phyloP scores from a whole-genome alignment of 2,113 vertebrate genomes.

The Halcyon senegalensis region DNA sequence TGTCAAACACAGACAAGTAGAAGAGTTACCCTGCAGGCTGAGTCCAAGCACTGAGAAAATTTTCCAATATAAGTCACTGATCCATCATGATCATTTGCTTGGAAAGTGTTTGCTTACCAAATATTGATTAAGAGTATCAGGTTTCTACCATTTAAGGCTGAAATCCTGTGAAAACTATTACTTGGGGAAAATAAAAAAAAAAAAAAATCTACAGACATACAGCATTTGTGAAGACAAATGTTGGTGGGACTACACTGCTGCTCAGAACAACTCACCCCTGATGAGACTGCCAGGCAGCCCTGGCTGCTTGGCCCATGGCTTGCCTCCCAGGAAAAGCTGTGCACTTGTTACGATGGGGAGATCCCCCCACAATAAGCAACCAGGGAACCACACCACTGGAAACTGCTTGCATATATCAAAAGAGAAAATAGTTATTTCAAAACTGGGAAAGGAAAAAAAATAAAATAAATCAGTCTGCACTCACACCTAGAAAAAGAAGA shows the following conservation, averaged over 20 bases:
- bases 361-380: neutral
- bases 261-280: neutral
- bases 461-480: neutral
- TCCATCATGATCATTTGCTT: rapidly evolving
- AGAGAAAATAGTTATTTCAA: neutral
- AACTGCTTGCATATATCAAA: neutral
- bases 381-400: neutral
- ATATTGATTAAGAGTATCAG: neutral
- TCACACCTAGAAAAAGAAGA: neutral
- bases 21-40: neutral
- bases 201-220: neutral
- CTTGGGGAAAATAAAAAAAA: neutral
- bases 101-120: neutral
- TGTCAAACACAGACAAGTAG: neutral
- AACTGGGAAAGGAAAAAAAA: neutral
- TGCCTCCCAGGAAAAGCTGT: neutral
- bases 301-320: rapidly evolving
- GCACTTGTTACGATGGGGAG: rapidly evolving
- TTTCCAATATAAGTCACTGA: neutral
- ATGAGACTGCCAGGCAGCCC: neutral
- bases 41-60: neutral
- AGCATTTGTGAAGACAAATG: neutral
- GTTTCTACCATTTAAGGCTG: neutral
- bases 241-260: neutral
- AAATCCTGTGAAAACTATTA: neutral